Evolutionary conservation across 2,888 invertebrate species (phyloP).

Genomic region (Synergus japonicus): DNA sequence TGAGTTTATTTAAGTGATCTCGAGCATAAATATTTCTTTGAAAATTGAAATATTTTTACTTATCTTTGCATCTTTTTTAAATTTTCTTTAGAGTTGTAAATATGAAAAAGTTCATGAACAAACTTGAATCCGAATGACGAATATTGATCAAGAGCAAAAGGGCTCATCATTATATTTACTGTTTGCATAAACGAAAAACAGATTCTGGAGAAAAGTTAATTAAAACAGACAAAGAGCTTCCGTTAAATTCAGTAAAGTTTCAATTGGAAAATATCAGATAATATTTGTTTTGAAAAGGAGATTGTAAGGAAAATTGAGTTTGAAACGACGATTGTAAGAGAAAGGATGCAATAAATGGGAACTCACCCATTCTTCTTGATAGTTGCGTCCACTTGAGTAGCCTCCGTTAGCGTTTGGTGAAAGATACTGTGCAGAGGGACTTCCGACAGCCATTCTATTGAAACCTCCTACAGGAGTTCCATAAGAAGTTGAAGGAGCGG

Average conservation of each 20-base stretch:
- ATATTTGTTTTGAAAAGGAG: constrained; percentile 13
- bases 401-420: background rate
- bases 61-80: no score
- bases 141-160: background rate
- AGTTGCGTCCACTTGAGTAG: constrained; percentile 5
- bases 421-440: background rate
- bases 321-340: background rate
- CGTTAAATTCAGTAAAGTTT: background rate
- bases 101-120: background rate
- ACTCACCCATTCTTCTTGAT: constrained; percentile 33
- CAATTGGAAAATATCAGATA: background rate
- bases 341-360: background rate
- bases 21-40: no score
- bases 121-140: background rate
- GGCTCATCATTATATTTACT: background rate
- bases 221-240: background rate
- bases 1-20: no score
- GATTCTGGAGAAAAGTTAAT: background rate
- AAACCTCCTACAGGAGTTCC: background rate
- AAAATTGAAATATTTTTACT: no score
- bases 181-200: background rate
- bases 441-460: constrained; percentile 2
- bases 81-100: no score
- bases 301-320: background rate
- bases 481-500: background rate